Conservation (phyloP, 2,797 vertebrate genomes). For the Phataginus tetradactyla region DNA sequence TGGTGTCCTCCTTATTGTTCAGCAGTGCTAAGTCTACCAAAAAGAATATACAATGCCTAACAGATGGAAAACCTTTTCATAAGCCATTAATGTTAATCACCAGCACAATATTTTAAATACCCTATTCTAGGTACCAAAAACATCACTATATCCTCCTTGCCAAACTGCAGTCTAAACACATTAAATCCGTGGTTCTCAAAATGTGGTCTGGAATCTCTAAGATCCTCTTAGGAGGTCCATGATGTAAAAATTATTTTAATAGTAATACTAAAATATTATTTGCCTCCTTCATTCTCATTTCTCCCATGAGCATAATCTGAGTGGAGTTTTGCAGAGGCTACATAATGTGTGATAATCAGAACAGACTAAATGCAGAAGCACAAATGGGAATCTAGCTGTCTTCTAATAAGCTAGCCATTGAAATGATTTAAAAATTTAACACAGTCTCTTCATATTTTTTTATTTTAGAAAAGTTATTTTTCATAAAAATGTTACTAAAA, state of each 20-base stretch:
- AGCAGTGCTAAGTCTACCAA: not conserved
- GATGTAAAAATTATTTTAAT: conserved; percentile 12
- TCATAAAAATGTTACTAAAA: not conserved
- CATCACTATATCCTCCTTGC: not conserved
- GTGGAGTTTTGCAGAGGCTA: not conserved
- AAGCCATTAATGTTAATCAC: not conserved
- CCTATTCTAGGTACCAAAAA: not conserved
- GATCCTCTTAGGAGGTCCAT: not conserved
- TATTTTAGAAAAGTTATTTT: conserved; percentile 7
- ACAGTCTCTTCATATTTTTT: not conserved
- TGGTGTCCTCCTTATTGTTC: not conserved
- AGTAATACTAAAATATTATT: conserved; percentile 25
- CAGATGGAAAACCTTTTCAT: not conserved
- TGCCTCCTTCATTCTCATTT: not conserved
- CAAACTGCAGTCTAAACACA: not conserved
- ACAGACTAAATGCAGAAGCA: not conserved
- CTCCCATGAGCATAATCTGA: not conserved
- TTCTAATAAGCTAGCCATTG: not conserved
- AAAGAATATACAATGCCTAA: not conserved
- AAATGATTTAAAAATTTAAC: conserved; percentile 13
- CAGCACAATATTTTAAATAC: not conserved
- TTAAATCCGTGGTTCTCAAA: not conserved
- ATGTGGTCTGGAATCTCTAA: not conserved
- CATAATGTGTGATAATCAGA: not conserved
- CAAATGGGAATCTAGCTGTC: not conserved